Conservation (phyloP, 2,113 vertebrate genomes). For the Chunga burmeisteri region DNA sequence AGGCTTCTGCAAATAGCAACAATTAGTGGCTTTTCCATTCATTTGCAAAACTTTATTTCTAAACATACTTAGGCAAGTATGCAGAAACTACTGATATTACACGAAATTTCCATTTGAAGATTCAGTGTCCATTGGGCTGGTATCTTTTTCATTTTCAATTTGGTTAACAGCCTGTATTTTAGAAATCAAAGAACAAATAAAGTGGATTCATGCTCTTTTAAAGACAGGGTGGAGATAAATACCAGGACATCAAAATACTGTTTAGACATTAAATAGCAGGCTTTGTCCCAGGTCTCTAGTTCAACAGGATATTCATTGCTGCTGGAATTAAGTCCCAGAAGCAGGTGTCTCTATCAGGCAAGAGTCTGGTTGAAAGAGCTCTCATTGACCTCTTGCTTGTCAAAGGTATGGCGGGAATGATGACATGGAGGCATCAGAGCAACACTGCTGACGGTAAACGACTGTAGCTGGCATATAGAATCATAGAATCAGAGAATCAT, state of each 20-base stretch:
- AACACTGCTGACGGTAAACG: not conserved
- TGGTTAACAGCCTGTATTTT: not conserved
- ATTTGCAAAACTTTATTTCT: not conserved
- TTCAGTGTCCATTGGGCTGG: not conserved
- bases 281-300: not conserved
- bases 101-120: not conserved
- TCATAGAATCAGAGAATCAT: too few relatives aligned
- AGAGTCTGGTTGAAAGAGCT: not conserved
- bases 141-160: not conserved
- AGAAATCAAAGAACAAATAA: not conserved
- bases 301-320: not conserved
- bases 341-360: not conserved
- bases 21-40: not conserved
- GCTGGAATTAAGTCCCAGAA: not conserved
- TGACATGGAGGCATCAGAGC: not conserved
- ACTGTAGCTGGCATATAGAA: not conserved
- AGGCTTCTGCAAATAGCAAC: not conserved
- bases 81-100: not conserved
- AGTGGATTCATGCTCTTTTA: not conserved
- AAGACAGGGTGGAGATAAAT: not conserved
- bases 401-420: not conserved
- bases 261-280: not conserved
- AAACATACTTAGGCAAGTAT: not conserved
- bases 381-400: not conserved
- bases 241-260: not conserved